Base-by-base conservation (phyloP, 2,888 invertebrate species). In the Selenia dentaria region DNA sequence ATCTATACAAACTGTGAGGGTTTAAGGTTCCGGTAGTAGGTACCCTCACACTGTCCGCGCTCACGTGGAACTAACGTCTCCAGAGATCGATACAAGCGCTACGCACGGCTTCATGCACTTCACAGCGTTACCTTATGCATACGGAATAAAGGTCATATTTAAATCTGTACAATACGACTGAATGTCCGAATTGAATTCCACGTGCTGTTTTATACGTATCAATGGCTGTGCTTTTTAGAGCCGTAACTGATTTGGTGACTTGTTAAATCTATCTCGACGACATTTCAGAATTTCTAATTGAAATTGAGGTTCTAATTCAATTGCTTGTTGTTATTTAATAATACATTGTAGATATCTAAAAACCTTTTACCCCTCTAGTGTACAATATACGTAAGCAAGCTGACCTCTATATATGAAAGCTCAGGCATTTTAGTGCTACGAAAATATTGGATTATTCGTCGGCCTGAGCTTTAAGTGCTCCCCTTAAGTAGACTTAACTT, bases 391-490 rank as follows among this genome's bases (percentile, higher is more conserved):
- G 2, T 29, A 9, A 14, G 4, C 11, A 9, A 20, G n/a, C 29
- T 38, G 51, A 49, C 46, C 48, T 49, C 43, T 41, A 34, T 25
- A 38, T 51, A 40, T 51, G 40, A 51, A 51, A 49, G 56, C 48
- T 27, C 34, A 22, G 24, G 32, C 40, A 32, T 39, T n/a, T 33
- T 43, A 49, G 38, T 16, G 35, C 38, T 32, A 27, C 33, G 18
- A 22, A 16, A 48, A 32, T 45, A 51, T 51, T 50, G 22, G 34
- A 54, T 57, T 54, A 57, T 50, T 48, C 34, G 32, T 48, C 47
- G 49, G 32, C 28, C 39, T 36, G 38, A 51, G 47, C 50, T 52
- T 52, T 45, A 36, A 54, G 33, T 28, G 33, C 33, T 25, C 16
- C 4, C 9, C 9, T 16, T 43, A 22, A 11, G 5, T 8, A 33